These are phyloP conservation scores for Frankliniella fusca DNA, from an alignment of 2,888 invertebrate species.

Conservation along the genomic window DNA sequence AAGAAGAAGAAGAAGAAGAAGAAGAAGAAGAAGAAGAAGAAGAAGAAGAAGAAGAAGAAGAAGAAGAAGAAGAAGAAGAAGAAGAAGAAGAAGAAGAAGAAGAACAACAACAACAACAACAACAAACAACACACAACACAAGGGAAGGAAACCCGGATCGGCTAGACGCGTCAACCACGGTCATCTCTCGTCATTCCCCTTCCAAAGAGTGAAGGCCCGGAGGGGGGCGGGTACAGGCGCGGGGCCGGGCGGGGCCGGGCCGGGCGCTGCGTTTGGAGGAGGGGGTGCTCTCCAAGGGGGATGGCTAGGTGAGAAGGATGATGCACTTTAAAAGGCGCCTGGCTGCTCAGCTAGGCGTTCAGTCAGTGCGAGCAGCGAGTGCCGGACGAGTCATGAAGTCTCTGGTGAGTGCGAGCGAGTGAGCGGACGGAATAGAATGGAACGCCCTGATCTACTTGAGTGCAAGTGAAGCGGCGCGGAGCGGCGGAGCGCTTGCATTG, in stretches of 20 bases:
- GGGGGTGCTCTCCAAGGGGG: not conserved
- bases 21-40: too few species aligned
- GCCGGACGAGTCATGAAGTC: conserved; percentile 9
- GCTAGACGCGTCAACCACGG: not conserved
- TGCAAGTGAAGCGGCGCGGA: too few species aligned
- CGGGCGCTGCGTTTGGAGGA: conserved; percentile 2
- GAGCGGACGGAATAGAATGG: too few species aligned
- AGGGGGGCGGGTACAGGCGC: not conserved
- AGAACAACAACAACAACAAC: too few species aligned
- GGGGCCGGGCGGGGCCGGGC: not conserved
- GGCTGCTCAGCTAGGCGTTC: not conserved
- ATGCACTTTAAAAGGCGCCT: conserved; percentile 8
- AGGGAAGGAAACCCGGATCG: too few species aligned
- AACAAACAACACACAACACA: too few species aligned
- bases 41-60: too few species aligned
- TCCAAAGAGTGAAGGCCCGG: not conserved
- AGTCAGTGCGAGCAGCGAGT: not conserved
- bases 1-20: too few species aligned
- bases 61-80: too few species aligned
- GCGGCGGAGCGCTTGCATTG: too few species aligned
- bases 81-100: too few species aligned
- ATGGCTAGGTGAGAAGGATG: conserved; percentile 2
- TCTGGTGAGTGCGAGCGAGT: not conserved
- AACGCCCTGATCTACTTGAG: too few species aligned
- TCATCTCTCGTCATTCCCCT: not conserved